Percentiles rank a stretch among this genome's conserved stretches.
Conservation (phyloP, 2,888 invertebrate species). For the Teleiodes luculella region DNA sequence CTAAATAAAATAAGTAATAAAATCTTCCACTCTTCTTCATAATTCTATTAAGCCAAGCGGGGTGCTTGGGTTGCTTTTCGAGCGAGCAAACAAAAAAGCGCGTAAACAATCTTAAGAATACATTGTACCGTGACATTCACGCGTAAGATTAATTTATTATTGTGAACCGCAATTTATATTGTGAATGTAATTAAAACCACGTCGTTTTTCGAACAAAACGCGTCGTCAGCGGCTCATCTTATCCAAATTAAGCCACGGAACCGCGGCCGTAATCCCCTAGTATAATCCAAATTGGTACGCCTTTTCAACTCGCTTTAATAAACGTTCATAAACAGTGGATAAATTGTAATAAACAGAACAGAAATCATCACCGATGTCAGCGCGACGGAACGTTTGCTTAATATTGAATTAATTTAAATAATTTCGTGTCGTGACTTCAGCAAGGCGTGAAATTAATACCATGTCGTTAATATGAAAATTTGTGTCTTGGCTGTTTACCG, state of each 20-base stretch:
- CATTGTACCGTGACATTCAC: too few relatives aligned
- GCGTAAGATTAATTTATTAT: too few relatives aligned
- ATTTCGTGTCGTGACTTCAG: slow-evolving; percentile 1
- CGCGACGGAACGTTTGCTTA: slow-evolving; percentile 13
- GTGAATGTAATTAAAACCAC: neutral
- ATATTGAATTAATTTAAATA: slow-evolving; percentile 18
- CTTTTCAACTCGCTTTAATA: neutral
- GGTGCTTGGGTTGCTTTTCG: too few relatives aligned
- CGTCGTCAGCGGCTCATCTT: slow-evolving; percentile 3
- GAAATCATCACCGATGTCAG: slow-evolving; percentile 17
- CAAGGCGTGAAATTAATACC: neutral
- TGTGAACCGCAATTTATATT: too few relatives aligned
- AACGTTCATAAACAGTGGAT: slow-evolving; percentile 20
- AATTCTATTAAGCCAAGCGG: too few relatives aligned
- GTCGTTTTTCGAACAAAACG: slow-evolving; percentile 3
- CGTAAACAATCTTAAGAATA: too few relatives aligned
- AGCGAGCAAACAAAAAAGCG: too few relatives aligned
- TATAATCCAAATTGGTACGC: slow-evolving; percentile 24
- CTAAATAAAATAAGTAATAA: too few relatives aligned
- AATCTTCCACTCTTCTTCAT: too few relatives aligned
- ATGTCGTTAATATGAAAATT: neutral
- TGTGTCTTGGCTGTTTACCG: too few relatives aligned
- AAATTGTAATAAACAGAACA: slow-evolving; percentile 14
- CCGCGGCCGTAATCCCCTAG: slow-evolving; percentile 15
- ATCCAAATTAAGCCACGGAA: slow-evolving; percentile 9